Percentiles rank a stretch among this genome's conserved stretches.
Evolutionary conservation across 2,797 vertebrate genomes (phyloP).

Genomic region (Sphaeramia orbicularis): DNA sequence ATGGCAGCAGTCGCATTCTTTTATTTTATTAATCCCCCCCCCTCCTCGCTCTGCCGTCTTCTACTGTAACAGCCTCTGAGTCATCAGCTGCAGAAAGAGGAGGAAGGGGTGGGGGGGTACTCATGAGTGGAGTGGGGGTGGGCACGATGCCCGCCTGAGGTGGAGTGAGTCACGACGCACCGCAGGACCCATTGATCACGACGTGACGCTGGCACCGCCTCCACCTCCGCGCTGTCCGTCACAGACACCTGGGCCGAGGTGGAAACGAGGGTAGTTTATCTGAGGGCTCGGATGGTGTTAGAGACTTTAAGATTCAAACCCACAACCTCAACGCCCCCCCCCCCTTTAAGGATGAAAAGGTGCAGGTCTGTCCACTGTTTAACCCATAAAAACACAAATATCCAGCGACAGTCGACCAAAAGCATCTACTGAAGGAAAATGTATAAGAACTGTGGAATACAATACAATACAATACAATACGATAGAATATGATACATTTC

Average conservation of each 20-base stretch:
- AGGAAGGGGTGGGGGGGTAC: constrained; percentile 38
- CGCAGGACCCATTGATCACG: constrained; percentile 76
- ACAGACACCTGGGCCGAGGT: constrained; percentile 46
- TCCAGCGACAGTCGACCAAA: no score
- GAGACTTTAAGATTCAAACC: constrained; percentile 8
- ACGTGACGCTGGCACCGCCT: constrained; percentile 56
- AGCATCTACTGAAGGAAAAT: no score
- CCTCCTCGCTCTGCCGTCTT: constrained; percentile 57
- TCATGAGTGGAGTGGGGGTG: constrained; percentile 9
- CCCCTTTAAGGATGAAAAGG: constrained; percentile 42
- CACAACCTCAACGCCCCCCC: no score
- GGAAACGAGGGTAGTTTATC: constrained; percentile 63
- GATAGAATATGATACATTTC: no score
- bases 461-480: no score
- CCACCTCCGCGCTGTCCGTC: constrained; percentile 71
- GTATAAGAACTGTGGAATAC: no score
- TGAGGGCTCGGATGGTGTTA: constrained; percentile 43
- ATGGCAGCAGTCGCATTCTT: constrained; percentile 66
- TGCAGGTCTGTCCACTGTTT: no score
- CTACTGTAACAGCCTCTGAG: constrained; percentile 78
- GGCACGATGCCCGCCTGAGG: constrained; percentile 61
- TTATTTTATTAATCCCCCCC: constrained; percentile 74
- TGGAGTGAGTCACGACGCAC: constrained; percentile 77
- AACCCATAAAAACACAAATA: constrained; percentile 17
- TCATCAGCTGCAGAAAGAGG: constrained; percentile 82